Conservation (phyloP, 1,140 invertebrate genomes). For the Bradysia coprophila region DNA sequence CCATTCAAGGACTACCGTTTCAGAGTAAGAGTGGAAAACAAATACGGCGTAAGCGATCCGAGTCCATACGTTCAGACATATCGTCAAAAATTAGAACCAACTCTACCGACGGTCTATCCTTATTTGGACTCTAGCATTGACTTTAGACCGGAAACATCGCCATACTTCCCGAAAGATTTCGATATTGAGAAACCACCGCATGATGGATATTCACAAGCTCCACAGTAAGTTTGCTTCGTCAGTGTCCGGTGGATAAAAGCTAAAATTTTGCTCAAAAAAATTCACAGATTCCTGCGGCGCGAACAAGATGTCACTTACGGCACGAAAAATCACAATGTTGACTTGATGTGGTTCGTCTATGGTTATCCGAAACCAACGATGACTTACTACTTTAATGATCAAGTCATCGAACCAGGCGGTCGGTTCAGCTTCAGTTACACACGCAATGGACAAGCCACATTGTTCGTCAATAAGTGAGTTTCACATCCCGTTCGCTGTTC, state of each 20-base stretch:
- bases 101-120: conserved; percentile 58
- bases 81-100: conserved; percentile 57
- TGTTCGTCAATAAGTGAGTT: conserved; percentile 61
- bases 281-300: conserved; percentile 51
- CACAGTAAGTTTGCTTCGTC: conserved; percentile 22
- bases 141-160: conserved; percentile 71
- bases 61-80: conserved; percentile 72
- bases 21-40: conserved; percentile 85
- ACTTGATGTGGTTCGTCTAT: conserved; percentile 81
- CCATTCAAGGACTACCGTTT: conserved; percentile 84
- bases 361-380: conserved; percentile 84
- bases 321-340: conserved; percentile 70
- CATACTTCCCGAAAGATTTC: conserved; percentile 78
- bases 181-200: conserved; percentile 71
- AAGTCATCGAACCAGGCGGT: conserved; percentile 60
- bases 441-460: conserved; percentile 69
- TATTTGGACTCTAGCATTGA: conserved; percentile 64
- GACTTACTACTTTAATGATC: conserved; percentile 71
- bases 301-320: conserved; percentile 74
- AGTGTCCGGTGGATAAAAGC: background rate
- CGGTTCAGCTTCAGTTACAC: conserved; percentile 72
- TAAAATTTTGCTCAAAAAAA: background rate
- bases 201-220: conserved; percentile 62
- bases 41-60: conserved; percentile 91
- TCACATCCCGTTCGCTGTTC: no score